Conservation (phyloP, 2,888 invertebrate species). For the Rhodophaea formosa region DNA sequence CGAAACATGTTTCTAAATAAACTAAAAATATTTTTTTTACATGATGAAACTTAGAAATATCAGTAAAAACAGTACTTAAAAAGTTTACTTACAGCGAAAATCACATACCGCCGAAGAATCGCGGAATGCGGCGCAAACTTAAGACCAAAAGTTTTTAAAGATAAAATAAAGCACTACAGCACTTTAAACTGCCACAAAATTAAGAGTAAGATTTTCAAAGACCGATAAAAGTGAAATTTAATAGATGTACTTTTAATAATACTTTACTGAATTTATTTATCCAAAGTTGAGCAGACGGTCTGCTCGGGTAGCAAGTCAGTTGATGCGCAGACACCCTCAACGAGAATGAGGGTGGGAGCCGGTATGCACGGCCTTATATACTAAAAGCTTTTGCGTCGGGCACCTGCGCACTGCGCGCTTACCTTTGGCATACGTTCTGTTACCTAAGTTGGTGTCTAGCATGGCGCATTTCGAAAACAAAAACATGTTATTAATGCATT, state of each 20-base stretch:
- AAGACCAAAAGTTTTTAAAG: neutral
- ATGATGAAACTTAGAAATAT: neutral
- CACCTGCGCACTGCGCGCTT: slow-evolving; percentile 48
- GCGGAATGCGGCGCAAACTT: slow-evolving; percentile 2
- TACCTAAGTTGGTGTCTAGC: slow-evolving; percentile 19
- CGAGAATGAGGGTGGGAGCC: slow-evolving; percentile 21
- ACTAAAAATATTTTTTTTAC: neutral
- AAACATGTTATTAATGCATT: slow-evolving; percentile 7
- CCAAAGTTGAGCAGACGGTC: neutral
- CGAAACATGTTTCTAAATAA: neutral
- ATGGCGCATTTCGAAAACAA: slow-evolving; percentile 15
- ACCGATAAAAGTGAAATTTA: neutral
- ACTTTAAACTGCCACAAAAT: neutral
- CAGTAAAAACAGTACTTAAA: neutral
- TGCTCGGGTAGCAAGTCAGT: neutral
- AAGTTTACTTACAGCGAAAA: slow-evolving; percentile 13
- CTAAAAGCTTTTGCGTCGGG: slow-evolving; percentile 34
- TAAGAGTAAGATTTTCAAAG: neutral
- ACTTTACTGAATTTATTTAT: neutral
- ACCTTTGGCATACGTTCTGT: slow-evolving; percentile 27
- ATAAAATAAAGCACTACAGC: neutral
- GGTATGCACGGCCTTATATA: slow-evolving; percentile 32
- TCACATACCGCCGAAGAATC: neutral
- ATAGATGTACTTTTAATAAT: neutral
- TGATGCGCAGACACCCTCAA: slow-evolving; percentile 18